A percentile compares a stretch with the other conserved stretches of the same genome.
Conservation (phyloP, 2,113 vertebrate species). For the Choloepus hoffmanni region DNA sequence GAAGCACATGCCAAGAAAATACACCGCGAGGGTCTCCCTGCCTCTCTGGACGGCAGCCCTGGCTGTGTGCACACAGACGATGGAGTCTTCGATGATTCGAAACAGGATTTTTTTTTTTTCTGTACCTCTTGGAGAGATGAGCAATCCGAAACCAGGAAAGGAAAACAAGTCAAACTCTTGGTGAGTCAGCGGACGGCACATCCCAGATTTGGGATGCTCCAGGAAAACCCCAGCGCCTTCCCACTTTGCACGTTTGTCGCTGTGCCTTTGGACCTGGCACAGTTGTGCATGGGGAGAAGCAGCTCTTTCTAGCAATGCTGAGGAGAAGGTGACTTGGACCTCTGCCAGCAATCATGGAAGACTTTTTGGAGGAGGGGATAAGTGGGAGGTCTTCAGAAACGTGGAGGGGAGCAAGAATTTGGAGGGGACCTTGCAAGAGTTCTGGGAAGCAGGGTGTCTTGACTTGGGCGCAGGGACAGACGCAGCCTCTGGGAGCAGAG, state of each 20-base stretch:
- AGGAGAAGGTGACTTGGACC: not conserved
- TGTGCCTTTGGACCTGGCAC: not conserved
- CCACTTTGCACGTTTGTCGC: not conserved
- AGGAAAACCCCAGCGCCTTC: not conserved
- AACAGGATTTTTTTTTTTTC: rapidly evolving
- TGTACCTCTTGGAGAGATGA: not conserved
- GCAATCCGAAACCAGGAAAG: not conserved
- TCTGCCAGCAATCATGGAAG: not conserved
- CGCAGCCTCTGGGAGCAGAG: not conserved
- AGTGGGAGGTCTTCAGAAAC: not conserved
- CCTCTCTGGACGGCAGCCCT: rapidly evolving
- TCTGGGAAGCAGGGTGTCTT: not conserved
- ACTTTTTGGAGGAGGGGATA: not conserved
- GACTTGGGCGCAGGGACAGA: not conserved
- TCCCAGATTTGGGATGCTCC: not conserved
- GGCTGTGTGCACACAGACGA: not conserved
- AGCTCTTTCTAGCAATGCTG: not conserved
- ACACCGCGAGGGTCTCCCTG: not conserved
- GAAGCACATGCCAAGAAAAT: not conserved
- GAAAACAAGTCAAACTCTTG: not conserved
- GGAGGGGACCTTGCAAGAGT: not conserved
- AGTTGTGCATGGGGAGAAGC: not conserved
- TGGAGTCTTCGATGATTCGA: not conserved
- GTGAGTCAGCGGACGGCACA: not conserved
- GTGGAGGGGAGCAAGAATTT: not conserved